Evolutionary conservation across 1,140 invertebrate species (phyloP).

Genomic region (Ptiloglossa arizonensis): DNA sequence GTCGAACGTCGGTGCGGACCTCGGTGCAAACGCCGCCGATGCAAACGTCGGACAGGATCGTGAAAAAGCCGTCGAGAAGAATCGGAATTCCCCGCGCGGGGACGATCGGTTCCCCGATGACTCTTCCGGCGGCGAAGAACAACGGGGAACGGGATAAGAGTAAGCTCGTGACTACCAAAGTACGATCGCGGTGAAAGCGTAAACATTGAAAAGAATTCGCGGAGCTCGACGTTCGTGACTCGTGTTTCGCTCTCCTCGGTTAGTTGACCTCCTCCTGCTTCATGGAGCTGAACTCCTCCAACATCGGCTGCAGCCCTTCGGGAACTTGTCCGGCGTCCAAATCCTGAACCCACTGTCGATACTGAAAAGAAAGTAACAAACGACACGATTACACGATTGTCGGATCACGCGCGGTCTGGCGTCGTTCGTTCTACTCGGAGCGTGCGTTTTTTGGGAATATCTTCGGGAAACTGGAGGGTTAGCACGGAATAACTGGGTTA

Average conservation of each 20-base stretch:
- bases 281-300: slow-evolving; percentile 87
- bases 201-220: slow-evolving; percentile 5
- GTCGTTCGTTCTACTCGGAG: slow-evolving; percentile 16
- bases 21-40: too few relatives aligned
- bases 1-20: neutral
- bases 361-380: slow-evolving; percentile 83
- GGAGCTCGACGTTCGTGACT: slow-evolving; percentile 48
- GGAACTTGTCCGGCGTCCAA: slow-evolving; percentile 90
- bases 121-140: neutral
- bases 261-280: slow-evolving; percentile 83
- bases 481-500: neutral
- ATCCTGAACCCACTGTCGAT: slow-evolving; percentile 90
- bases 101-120: neutral
- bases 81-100: neutral
- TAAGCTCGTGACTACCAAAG: slow-evolving; percentile 26
- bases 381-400: slow-evolving; percentile 18
- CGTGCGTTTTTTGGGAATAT: neutral
- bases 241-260: slow-evolving; percentile 35
- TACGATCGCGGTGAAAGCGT: neutral
- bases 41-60: too few relatives aligned
- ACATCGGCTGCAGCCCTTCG: slow-evolving; percentile 88
- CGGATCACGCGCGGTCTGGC: neutral
- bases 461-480: slow-evolving; percentile 1
- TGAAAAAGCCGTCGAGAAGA: neutral
- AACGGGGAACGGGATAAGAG: neutral